These are phyloP conservation scores for Amphiprion ocellaris DNA, from an alignment of 2,113 vertebrate species.

Conservation along the genomic window DNA sequence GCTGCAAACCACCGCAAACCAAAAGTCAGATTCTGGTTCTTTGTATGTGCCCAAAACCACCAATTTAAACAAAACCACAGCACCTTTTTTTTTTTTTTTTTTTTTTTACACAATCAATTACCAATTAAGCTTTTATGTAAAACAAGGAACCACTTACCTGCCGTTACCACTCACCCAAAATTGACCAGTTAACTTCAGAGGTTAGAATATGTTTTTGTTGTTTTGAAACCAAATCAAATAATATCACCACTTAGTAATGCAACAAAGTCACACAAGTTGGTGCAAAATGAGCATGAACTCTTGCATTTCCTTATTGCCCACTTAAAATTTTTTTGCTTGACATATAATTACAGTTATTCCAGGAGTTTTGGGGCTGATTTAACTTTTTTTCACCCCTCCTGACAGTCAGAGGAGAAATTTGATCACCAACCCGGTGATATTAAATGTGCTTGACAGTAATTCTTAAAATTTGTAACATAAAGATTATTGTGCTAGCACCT, in stretches of 20 bases:
- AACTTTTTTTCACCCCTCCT: too few relatives aligned
- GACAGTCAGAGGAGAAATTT: too few relatives aligned
- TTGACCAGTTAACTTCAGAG: background rate
- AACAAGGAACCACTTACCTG: constrained; percentile 23
- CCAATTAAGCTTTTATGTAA: background rate
- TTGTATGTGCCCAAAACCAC: constrained; percentile 1
- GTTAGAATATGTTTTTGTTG: background rate
- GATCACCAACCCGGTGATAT: too few relatives aligned
- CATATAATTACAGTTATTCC: too few relatives aligned
- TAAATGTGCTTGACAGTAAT: too few relatives aligned
- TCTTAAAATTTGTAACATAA: too few relatives aligned
- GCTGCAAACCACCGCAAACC: constrained; percentile 37
- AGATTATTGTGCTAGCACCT: too few relatives aligned
- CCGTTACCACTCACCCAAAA: background rate
- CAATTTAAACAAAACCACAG: background rate
- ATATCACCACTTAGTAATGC: background rate
- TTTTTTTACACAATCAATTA: background rate
- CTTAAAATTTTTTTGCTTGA: background rate
- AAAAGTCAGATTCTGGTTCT: background rate
- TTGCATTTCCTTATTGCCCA: constrained; percentile 5
- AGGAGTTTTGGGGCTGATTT: too few relatives aligned
- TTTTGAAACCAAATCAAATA: constrained; percentile 5
- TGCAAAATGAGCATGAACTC: constrained; percentile 57
- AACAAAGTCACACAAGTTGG: background rate
- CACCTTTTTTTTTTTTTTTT: too few relatives aligned